Base-by-base conservation (phyloP, 2,113 vertebrate genomes). In the Oxyura jamaicensis region DNA sequence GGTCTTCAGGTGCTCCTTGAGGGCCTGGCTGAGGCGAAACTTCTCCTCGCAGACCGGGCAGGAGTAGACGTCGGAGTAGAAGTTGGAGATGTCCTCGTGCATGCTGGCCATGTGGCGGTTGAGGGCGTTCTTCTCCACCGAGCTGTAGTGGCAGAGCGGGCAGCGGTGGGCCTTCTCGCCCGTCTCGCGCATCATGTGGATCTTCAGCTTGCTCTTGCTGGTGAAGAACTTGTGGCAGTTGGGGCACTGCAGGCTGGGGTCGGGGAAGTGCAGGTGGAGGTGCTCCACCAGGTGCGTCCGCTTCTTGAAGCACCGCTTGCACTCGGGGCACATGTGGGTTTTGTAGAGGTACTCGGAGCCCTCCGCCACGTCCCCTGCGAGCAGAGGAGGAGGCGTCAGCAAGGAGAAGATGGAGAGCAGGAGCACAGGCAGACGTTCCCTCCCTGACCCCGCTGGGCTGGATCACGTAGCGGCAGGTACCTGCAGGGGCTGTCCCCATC, bases 291-390 rank as follows among this genome's bases (percentile, higher is more conserved):
- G 97, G 88, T 99, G 99, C 0, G 99, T 99, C 82, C 99, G 98
- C 94, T 99, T 99, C 97, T 99, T 99, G 95, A 99, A 99, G 97
- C 99, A 99, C 59, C 99, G 98, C 16, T 99, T 98, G 92, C 99
- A 99, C 84, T 99, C 99, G 0, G 99, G 98, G 85, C 99, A 99
- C 97, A 99, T 98, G 95, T 99, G 99, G 48, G 99, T 99, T 96
- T 99, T 99, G 94, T 98, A 99, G 76, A 99, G 97, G 81, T 98
- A 97, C 93, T 99, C 99, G 0, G 98, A 95, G 25, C 98, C 98
- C 71, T 98, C 98, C 5, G 88, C 82, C 4, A 98, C 82, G 63
- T 97, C 97, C 55, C 98, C 99, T 97, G 82, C 5, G 48, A 76
- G 80, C 39, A 39, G 39, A 39, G 10, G 39, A 11, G 39, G 39